A percentile compares a stretch with the other conserved stretches of the same genome.
These are phyloP conservation scores for Hecatera dysodea DNA, from an alignment of 2,888 invertebrate genomes.

Conservation along the genomic window DNA sequence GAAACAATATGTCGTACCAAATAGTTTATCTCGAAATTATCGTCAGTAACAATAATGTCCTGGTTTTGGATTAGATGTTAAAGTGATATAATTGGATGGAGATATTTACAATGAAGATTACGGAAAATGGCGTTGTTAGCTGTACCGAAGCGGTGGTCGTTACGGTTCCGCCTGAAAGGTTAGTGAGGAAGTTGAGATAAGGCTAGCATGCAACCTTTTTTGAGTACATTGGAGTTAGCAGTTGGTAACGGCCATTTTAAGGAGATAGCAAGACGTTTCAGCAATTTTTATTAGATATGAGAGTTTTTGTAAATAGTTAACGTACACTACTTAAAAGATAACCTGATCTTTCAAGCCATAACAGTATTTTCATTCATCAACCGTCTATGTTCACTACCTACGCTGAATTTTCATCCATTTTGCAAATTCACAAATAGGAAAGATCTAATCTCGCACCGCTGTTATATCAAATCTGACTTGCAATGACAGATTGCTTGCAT, in stretches of 20 bases:
- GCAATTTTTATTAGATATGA: background rate
- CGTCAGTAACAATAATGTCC: conserved; percentile 30
- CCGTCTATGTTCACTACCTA: background rate
- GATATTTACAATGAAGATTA: conserved; percentile 80
- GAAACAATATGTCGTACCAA: conserved; percentile 41
- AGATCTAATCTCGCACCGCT: conserved; percentile 20
- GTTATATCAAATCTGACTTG: conserved; percentile 33
- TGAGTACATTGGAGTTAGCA: background rate
- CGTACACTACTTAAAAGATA: background rate
- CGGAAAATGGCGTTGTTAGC: conserved; percentile 72
- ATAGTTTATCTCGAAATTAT: conserved; percentile 43
- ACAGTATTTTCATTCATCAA: background rate
- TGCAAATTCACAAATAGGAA: conserved; percentile 18
- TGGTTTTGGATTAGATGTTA: conserved; percentile 29
- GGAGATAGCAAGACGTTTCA: background rate
- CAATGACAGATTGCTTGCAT: conserved; percentile 36
- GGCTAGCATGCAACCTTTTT: conserved; percentile 19
- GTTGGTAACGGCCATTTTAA: conserved; percentile 1
- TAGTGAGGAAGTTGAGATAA: conserved; percentile 64
- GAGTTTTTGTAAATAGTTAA: background rate
- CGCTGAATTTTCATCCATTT: conserved; percentile 4
- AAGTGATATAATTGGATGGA: conserved; percentile 52
- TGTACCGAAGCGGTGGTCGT: conserved; percentile 63
- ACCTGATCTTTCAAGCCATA: background rate
- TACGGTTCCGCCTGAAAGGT: conserved; percentile 64